Base-by-base conservation (phyloP, 2,113 vertebrate genomes). In the Pionites leucogaster region DNA sequence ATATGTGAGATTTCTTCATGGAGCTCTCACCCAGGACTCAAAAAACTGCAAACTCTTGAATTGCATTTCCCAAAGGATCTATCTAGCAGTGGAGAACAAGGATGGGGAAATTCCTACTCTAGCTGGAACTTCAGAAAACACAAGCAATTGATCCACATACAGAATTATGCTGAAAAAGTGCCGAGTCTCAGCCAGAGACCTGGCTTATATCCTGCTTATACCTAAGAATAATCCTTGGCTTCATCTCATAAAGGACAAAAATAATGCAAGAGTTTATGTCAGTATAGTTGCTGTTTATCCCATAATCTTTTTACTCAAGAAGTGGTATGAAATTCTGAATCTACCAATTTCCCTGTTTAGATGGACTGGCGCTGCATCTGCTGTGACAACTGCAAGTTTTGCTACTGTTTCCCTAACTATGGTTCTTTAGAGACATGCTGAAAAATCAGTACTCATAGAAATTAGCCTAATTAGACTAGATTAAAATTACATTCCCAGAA, bases 381-480 rank as follows among this genome's bases (percentile, higher is more conserved):
- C 70, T 89, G 35, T 65, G 57, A 70, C 33, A 91, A 95, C 65
- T 71, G 83, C 46, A 91, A 71, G 57, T 64, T 71, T 59, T 91
- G 42, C 64, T 64, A 31, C 83, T 64, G 7, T 79, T 86, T 91
- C 60, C 39, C 69, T 69, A 79, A 86, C 84, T 76, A 27, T 3
- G n/a, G 57, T 50, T 85, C 69, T 88, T 88, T 29, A 62, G 76
- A 87, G 44, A 83, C 71, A 55, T 4, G n/a, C 53, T 92, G 81
- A 74, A 91, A 95, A 92, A 53, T 83, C 55, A 71, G 42, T 68
- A 92, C 86, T 82, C 76, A 63, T 10, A 78, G 46, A 90, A 92
- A 95, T 94, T 89, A 76, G 52, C 23, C 81, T 71, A 91, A 96
- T 96, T 79, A 87, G 74, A 63, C 65, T 47, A 85, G 70, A 91